phyloP scores from a whole-genome alignment of 2,888 invertebrate species.

The Orthosia gracilis region DNA sequence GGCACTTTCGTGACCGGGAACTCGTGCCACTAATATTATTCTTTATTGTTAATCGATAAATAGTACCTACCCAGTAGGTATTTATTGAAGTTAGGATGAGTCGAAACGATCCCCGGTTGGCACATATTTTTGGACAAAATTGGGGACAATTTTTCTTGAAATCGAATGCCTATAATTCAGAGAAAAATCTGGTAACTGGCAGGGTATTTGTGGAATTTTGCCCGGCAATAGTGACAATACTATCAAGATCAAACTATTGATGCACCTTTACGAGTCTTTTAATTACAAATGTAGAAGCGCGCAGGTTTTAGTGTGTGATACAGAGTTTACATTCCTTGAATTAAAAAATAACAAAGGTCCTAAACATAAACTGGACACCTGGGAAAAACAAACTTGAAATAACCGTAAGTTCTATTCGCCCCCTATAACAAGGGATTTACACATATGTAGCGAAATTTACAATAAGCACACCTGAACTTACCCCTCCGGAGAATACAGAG shows the following conservation, averaged over 20 bases:
- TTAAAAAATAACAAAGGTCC: neutral
- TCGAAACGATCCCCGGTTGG: constrained; percentile 35
- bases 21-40: constrained; percentile 48
- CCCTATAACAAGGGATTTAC: neutral
- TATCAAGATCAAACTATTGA: neutral
- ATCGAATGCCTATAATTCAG: neutral
- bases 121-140: constrained; percentile 42
- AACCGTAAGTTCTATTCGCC: neutral
- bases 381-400: neutral
- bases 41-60: constrained; percentile 58
- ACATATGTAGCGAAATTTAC: neutral
- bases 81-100: constrained; percentile 44
- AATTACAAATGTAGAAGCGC: neutral
- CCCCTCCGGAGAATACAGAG: neutral
- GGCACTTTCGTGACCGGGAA: constrained; percentile 33
- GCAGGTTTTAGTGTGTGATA: neutral
- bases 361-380: neutral
- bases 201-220: neutral
- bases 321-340: neutral
- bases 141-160: constrained; percentile 29
- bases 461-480: neutral
- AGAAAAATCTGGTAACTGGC: neutral
- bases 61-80: constrained; percentile 32
- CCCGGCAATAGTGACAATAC: neutral
- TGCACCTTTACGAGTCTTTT: neutral